phyloP scores from a whole-genome alignment of 2,113 vertebrate species.

The Labeo rohita region DNA sequence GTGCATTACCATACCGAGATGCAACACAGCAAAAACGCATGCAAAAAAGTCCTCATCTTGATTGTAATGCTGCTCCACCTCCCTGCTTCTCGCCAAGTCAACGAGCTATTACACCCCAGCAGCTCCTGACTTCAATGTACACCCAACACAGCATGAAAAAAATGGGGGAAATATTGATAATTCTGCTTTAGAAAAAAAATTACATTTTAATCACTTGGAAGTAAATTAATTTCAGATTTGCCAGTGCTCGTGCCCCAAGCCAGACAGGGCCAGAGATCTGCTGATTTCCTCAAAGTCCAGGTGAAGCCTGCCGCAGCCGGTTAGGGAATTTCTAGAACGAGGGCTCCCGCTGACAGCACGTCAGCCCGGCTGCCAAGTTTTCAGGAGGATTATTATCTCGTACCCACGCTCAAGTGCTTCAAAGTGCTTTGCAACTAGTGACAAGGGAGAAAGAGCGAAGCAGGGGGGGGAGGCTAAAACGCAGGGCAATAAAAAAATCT shows the following conservation, averaged over 20 bases:
- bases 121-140: not conserved
- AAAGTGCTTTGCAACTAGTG: constrained; percentile 64
- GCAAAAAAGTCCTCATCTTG: constrained; percentile 22
- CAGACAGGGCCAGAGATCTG: constrained; percentile 32
- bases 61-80: constrained; percentile 54
- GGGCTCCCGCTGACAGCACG: constrained; percentile 70
- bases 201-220: constrained; percentile 59
- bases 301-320: constrained; percentile 37
- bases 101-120: constrained; percentile 40
- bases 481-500: constrained; percentile 29
- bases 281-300: constrained; percentile 24
- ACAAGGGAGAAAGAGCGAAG: constrained; percentile 54
- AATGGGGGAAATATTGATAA: constrained; percentile 35
- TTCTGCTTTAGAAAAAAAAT: constrained; percentile 17
- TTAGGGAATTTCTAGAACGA: constrained; percentile 66
- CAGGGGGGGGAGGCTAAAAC: constrained; percentile 24
- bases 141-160: constrained; percentile 40
- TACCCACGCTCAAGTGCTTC: constrained; percentile 66
- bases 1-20: constrained; percentile 65
- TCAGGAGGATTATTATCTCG: constrained; percentile 78
- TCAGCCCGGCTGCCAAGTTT: constrained; percentile 79
- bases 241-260: constrained; percentile 18
- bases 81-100: constrained; percentile 38
- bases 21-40: constrained; percentile 66
- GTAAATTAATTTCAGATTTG: constrained; percentile 51